These are phyloP conservation scores for Hypomecis punctinalis DNA, from an alignment of 2,888 invertebrate species.

Conservation along the genomic window DNA sequence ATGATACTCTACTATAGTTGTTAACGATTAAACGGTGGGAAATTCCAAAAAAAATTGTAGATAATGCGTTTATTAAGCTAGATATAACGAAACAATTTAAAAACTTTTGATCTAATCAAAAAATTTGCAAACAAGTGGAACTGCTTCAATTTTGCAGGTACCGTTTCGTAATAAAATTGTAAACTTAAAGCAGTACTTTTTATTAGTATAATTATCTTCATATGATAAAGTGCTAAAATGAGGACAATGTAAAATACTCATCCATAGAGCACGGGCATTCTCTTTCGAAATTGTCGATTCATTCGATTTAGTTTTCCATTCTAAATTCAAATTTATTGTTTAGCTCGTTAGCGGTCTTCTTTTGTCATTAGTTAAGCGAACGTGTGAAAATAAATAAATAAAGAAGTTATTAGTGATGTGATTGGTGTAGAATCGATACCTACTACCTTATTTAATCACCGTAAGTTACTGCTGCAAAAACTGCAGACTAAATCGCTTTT, in stretches of 20 bases:
- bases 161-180: slow-evolving; percentile 3
- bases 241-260: slow-evolving; percentile 6
- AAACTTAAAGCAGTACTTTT: background rate
- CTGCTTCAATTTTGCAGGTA: background rate
- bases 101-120: no score
- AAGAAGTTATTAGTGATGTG: slow-evolving; percentile 7
- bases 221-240: slow-evolving; percentile 13
- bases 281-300: slow-evolving; percentile 70
- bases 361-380: slow-evolving; percentile 65
- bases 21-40: no score
- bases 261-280: slow-evolving; percentile 28
- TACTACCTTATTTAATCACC: no score
- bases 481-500: no score
- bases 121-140: no score
- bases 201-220: background rate
- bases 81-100: no score
- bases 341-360: slow-evolving; percentile 67
- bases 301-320: slow-evolving; percentile 77
- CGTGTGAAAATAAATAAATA: slow-evolving; percentile 62
- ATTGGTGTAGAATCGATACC: background rate
- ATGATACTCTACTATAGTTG: no score
- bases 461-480: background rate
- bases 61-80: no score
- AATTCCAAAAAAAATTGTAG: no score
- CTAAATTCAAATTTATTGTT: slow-evolving; percentile 70